Conservation (phyloP, 2,797 vertebrate genomes). For the Anabacerthia variegaticeps region DNA sequence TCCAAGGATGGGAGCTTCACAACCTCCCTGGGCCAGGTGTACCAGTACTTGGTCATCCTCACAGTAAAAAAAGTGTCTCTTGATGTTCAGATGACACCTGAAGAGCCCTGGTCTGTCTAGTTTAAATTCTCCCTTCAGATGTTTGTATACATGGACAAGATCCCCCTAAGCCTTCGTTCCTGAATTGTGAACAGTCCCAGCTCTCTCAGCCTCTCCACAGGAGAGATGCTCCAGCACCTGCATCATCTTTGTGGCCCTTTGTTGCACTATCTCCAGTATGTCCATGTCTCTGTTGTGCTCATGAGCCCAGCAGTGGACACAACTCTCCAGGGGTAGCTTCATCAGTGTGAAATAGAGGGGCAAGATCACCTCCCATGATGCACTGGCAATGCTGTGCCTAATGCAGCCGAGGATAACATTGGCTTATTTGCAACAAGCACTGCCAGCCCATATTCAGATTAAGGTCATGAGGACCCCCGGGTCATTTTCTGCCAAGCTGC, state of each 20-base stretch:
- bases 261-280: too few relatives aligned
- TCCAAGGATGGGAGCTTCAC: not conserved
- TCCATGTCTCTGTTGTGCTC: not conserved
- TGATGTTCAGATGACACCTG: not conserved
- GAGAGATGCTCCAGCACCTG: not conserved
- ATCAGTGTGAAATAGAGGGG: not conserved
- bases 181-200: not conserved
- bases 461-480: not conserved
- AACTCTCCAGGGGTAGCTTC: not conserved
- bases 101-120: not conserved
- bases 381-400: not conserved
- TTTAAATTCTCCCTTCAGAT: not conserved
- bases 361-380: not conserved
- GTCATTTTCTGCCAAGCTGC: not conserved
- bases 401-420: not conserved
- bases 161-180: not conserved
- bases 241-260: not conserved
- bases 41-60: not conserved
- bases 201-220: not conserved
- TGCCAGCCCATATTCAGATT: not conserved
- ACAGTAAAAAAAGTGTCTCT: not conserved
- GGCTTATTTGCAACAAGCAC: not conserved
- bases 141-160: not conserved
- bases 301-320: too few relatives aligned
- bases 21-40: not conserved